Evolutionary conservation across 2,888 invertebrate genomes (phyloP).

Genomic region (Apodemia hepburni): DNA sequence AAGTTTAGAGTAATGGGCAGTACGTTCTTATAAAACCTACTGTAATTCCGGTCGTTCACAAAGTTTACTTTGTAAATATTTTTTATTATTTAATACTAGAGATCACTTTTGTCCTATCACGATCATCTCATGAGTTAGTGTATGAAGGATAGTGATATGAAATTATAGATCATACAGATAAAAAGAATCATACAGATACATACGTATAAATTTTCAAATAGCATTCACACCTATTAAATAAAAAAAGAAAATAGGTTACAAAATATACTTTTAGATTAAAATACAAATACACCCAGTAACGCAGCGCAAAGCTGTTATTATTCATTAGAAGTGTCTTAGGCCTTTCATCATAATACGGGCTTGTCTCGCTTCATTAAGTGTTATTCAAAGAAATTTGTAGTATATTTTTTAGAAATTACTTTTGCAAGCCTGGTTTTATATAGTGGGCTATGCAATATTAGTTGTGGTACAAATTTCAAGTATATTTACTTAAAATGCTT

Average conservation of each 20-base stretch:
- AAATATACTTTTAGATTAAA: not conserved
- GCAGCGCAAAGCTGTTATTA: constrained; percentile 42
- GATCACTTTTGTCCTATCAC: too few species aligned
- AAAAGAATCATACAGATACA: too few species aligned
- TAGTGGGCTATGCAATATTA: not conserved
- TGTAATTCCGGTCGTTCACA: too few species aligned
- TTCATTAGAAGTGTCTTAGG: constrained; percentile 55
- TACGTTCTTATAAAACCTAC: not conserved
- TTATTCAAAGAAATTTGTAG: constrained; percentile 54
- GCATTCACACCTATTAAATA: too few species aligned
- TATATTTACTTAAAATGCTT: not conserved
- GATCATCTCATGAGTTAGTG: too few species aligned
- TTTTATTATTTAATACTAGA: too few species aligned
- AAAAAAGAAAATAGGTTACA: not conserved
- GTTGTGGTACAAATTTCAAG: not conserved
- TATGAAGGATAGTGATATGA: too few species aligned
- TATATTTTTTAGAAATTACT: constrained; percentile 40
- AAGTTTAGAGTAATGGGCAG: constrained; percentile 5
- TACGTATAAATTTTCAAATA: too few species aligned
- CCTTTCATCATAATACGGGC: constrained; percentile 57
- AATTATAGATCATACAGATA: too few species aligned
- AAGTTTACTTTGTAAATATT: too few species aligned
- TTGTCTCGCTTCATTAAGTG: constrained; percentile 52
- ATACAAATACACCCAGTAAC: not conserved
- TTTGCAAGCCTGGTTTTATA: not conserved